Conservation (phyloP, 2,113 vertebrate species). For the Neodon shergylaensis region DNA sequence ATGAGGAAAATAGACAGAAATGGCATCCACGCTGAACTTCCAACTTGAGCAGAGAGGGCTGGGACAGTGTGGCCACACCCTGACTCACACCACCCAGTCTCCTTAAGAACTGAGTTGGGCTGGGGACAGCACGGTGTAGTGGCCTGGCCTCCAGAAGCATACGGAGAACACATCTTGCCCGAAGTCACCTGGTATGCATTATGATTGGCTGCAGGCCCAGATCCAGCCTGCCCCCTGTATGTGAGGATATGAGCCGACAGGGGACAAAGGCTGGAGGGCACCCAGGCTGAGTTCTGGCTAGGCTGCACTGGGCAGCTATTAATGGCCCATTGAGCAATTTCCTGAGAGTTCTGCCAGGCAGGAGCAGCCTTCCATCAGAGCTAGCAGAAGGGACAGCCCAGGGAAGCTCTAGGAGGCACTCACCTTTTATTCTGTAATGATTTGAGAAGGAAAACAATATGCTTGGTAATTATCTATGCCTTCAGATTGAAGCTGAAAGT, state of each 20-base stretch:
- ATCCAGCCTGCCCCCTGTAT: not conserved
- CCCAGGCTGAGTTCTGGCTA: not conserved
- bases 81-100: not conserved
- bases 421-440: constrained; percentile 7
- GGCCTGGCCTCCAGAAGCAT: not conserved
- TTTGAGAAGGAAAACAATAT: not conserved
- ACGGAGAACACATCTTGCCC: not conserved
- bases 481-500: not conserved
- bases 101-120: not conserved
- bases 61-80: rapidly evolving
- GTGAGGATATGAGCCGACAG: not conserved
- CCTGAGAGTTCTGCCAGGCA: not conserved
- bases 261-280: not conserved
- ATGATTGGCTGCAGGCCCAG: not conserved
- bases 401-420: not conserved
- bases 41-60: not conserved
- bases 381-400: constrained; percentile 18
- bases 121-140: not conserved
- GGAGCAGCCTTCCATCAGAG: not conserved
- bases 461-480: not conserved
- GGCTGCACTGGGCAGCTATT: not conserved
- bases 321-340: constrained; percentile 17
- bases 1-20: not conserved
- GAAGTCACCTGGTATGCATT: not conserved
- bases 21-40: rapidly evolving